A percentile compares a stretch with the other conserved stretches of the same genome.
phyloP scores from a whole-genome alignment of 2,888 invertebrate genomes.

The Biston betularia region DNA sequence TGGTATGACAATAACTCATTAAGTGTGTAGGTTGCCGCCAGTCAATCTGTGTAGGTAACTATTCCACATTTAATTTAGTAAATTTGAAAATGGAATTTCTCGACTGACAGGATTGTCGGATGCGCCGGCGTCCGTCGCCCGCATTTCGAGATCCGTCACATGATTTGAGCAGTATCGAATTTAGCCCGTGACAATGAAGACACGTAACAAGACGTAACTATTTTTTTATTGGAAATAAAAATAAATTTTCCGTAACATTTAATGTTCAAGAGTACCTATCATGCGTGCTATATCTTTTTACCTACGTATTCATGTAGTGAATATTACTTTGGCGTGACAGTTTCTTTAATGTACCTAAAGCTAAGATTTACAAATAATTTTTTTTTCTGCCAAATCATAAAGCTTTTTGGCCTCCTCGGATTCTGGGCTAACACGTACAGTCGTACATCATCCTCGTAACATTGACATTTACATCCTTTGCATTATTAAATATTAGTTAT shows the following conservation, averaged over 20 bases:
- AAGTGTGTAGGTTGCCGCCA: constrained; percentile 49
- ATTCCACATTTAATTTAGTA: constrained; percentile 35
- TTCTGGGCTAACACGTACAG: too few relatives aligned
- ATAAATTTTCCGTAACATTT: constrained; percentile 27
- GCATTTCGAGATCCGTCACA: constrained; percentile 75
- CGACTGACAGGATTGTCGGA: constrained; percentile 48
- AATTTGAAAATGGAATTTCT: constrained; percentile 50
- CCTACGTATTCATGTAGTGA: too few relatives aligned
- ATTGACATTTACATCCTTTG: too few relatives aligned
- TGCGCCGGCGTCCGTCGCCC: constrained; percentile 54
- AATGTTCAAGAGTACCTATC: constrained; percentile 4
- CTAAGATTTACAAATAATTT: neutral
- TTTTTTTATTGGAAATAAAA: constrained; percentile 43
- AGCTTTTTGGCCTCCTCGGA: too few relatives aligned
- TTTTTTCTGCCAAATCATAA: too few relatives aligned
- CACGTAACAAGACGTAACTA: constrained; percentile 37
- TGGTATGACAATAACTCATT: constrained; percentile 59
- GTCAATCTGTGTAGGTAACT: constrained; percentile 36
- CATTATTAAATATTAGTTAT: too few relatives aligned
- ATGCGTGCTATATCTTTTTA: neutral
- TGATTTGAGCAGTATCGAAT: constrained; percentile 73
- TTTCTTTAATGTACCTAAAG: too few relatives aligned
- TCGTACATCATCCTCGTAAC: too few relatives aligned
- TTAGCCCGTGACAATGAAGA: constrained; percentile 59
- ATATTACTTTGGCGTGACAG: too few relatives aligned